These are phyloP conservation scores for Patella vulgata DNA, from an alignment of 1,140 invertebrate genomes.

Conservation along the genomic window DNA sequence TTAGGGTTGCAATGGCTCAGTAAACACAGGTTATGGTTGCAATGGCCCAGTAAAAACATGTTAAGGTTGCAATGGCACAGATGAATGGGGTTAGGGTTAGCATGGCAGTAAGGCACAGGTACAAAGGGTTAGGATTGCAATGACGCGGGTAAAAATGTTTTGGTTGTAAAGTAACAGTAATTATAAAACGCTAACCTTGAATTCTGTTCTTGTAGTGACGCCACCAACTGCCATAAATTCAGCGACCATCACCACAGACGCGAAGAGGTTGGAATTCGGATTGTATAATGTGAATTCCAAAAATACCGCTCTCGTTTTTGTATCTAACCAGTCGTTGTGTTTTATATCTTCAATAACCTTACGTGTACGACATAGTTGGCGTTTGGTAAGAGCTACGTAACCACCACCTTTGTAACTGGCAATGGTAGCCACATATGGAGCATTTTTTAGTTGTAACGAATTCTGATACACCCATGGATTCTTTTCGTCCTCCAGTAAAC, in stretches of 20 bases:
- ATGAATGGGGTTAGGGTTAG: too few relatives aligned
- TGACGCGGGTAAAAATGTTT: too few relatives aligned
- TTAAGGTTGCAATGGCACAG: too few relatives aligned
- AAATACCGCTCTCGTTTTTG: constrained; percentile 69
- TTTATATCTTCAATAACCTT: constrained; percentile 33
- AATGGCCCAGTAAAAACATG: too few relatives aligned
- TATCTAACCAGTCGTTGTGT: constrained; percentile 67
- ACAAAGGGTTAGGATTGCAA: too few relatives aligned
- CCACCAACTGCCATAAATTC: constrained; percentile 55
- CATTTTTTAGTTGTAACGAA: constrained; percentile 55
- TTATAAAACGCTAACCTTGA: constrained; percentile 65
- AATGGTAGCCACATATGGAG: constrained; percentile 59
- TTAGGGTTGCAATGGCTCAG: too few relatives aligned
- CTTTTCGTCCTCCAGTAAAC: constrained; percentile 33
- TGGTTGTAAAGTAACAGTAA: too few relatives aligned
- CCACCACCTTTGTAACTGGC: constrained; percentile 65
- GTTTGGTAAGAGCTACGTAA: constrained; percentile 53
- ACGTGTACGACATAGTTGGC: constrained; percentile 38
- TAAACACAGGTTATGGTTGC: too few relatives aligned
- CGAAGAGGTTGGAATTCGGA: constrained; percentile 64
- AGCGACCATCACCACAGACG: constrained; percentile 49
- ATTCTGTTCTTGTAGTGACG: constrained; percentile 50
- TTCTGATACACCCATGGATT: constrained; percentile 61
- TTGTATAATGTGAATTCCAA: constrained; percentile 72
- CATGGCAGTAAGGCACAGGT: too few relatives aligned